phyloP scores from a whole-genome alignment of 1,140 invertebrate genomes.

The Brachionus calyciflorus region DNA sequence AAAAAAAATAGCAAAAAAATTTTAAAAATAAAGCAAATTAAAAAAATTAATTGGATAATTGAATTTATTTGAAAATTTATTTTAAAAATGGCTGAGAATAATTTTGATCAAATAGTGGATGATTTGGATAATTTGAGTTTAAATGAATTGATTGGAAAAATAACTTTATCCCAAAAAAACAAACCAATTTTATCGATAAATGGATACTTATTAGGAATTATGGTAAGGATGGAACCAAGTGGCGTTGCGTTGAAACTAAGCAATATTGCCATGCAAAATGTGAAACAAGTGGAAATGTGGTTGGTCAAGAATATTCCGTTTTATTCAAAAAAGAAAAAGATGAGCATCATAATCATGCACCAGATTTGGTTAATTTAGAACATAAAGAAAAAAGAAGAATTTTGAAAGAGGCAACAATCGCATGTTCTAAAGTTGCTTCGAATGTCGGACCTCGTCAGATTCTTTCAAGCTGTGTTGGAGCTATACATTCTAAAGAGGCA shows the following conservation, averaged over 20 bases:
- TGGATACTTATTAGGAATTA: background rate
- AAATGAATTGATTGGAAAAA: too few species aligned
- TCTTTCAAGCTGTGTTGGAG: too few species aligned
- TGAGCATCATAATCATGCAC: background rate
- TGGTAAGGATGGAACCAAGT: conserved; percentile 2
- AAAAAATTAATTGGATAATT: too few species aligned
- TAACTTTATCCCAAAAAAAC: background rate
- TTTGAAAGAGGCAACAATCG: background rate
- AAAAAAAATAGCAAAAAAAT: too few species aligned
- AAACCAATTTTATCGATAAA: background rate
- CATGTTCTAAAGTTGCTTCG: background rate
- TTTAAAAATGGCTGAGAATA: too few species aligned
- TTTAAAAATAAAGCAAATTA: too few species aligned
- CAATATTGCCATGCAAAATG: background rate
- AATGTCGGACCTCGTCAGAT: too few species aligned
- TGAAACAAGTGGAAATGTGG: background rate
- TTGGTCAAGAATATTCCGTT: background rate
- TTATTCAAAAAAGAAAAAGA: background rate
- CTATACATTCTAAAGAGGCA: too few species aligned
- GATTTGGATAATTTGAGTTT: too few species aligned
- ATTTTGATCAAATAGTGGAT: too few species aligned
- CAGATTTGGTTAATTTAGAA: background rate
- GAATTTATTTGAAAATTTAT: too few species aligned
- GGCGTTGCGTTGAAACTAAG: background rate
- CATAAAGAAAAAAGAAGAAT: conserved; percentile 11